Base-by-base conservation (phyloP, 2,797 vertebrate genomes). In the Tinamus major region DNA sequence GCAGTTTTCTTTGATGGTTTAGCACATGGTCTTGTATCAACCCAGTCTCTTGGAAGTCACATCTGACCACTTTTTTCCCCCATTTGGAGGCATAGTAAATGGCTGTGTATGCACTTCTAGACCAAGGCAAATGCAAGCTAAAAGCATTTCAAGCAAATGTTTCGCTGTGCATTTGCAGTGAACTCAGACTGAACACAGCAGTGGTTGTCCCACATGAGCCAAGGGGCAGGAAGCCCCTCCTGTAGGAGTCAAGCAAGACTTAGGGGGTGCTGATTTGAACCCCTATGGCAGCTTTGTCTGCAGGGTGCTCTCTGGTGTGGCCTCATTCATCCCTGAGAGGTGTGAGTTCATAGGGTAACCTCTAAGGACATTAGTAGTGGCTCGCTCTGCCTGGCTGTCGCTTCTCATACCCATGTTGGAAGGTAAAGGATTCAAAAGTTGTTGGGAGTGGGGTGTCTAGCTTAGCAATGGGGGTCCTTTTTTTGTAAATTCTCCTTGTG, bases 1-100 rank as follows among this genome's bases (percentile, higher is more conserved):
- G 27, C 20, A 23, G 24, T 51, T 90, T 93, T 85, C 69, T 83
- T 55, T 67, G 49, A 29, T 39, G 65, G 71, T 80, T 89, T 87
- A 81, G n/a, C 37, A 13, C 65, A 24, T 87, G 55, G 72, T 87
- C 16, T 65, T 63, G 24, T 53, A 80, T 13, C 42, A 64, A 42
- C n/a, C 58, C 41, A 18, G 14, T 61, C 23, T 68, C 72, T 72
- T 69, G 55, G 49, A 89, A 95, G 63, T 69, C 51, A 41, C n/a
- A 23, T 41, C 74, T 56, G 58, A 68, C 48, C 44, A 42, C 11
- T 21, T 69, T 78, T 92, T 24, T 7, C 29, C 44, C n/a, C 31
- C 29, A 10, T 26, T 62, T 55, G 64, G 44, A 91, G 37, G 51
- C 0, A 0, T 1, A 16, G 49, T 35, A 69, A 79, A 67, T 1